Base-by-base conservation (phyloP, 2,113 vertebrate species). In the Paratilapia polleni region DNA sequence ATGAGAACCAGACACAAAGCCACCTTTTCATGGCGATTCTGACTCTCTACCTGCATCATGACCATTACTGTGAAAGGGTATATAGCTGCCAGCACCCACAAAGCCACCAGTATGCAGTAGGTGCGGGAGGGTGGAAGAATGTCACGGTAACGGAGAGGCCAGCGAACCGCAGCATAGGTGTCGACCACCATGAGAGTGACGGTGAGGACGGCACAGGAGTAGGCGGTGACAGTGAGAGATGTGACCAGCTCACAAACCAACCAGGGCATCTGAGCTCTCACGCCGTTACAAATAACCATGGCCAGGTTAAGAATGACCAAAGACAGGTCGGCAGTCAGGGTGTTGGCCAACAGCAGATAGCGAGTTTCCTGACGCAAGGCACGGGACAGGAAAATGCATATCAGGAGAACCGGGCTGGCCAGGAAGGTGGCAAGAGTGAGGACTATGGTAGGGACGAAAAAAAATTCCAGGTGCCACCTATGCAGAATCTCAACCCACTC, bases 281-380 rank as follows among this genome's bases (percentile, higher is more conserved):
- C 56, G 0, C 86, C 19, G 36, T 94, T 96, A 57, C 93, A 93
- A 13, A 92, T 86, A 57, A 94, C 74, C 0, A 86, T 93, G 36
- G 84, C 12, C n/a, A 94, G 60, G 87, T 97, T 96, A 59, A 96
- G 81, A 52, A 90, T 7, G 52, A 97, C 86, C 83, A 96, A 97
- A 82, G 96, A 77, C 10, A 95, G 78, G 83, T 97, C 97, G 0
- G 96, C 94, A 1, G 66, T 22, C 82, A 97, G 89, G 43, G 94
- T 94, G 89, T 97, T 97, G 81, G 95, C 96, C 83, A 97, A 70
- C 59, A 97, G 95, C 52, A 96, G 87, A 90, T 96, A 97, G 38
- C 96, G 95, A 0, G 95, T 96, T 89, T 97, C 96, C 62, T 92
- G 92, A 15, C 95, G 85, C 56, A 97, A 84, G 31, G 84, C 80